These are phyloP conservation scores for Poeciliopsis presidionis DNA, from an alignment of 2,797 vertebrate genomes.

Conservation along the genomic window DNA sequence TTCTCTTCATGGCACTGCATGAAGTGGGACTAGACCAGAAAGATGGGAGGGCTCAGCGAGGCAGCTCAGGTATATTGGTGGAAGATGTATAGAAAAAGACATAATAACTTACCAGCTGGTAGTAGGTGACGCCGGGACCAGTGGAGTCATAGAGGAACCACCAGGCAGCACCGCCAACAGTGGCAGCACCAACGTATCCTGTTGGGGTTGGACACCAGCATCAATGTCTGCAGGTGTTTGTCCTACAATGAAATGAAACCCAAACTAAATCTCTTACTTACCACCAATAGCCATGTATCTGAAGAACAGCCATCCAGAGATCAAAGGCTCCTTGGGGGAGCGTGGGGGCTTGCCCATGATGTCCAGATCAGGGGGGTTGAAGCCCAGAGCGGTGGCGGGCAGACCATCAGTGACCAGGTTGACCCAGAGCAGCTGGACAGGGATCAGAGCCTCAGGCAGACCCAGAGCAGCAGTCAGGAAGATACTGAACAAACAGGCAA, in stretches of 20 bases:
- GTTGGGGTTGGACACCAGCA: conserved; percentile 1
- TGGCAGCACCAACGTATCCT: conserved; percentile 98
- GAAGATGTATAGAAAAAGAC: background rate
- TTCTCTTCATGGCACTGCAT: conserved; percentile 90
- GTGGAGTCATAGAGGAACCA: conserved; percentile 94
- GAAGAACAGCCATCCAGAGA: conserved; percentile 96
- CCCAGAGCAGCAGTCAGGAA: conserved; percentile 93
- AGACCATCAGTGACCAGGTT: conserved; percentile 93
- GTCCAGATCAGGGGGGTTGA: conserved; percentile 94
- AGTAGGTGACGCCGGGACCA: conserved; percentile 86
- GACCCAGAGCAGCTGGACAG: conserved; percentile 93
- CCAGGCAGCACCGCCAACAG: conserved; percentile 95
- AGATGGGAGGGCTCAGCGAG: conserved; percentile 2
- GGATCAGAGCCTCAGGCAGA: conserved; percentile 92
- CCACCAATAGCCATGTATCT: conserved; percentile 92
- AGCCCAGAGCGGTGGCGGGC: conserved; percentile 92
- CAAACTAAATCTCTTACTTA: conserved; percentile 73
- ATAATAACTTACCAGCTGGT: conserved; percentile 88
- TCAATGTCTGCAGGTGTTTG: conserved; percentile 9
- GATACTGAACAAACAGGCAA: conserved; percentile 85
- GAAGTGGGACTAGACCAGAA: conserved; percentile 85
- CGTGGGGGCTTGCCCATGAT: conserved; percentile 93
- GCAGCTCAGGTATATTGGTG: background rate
- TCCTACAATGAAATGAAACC: conserved; percentile 4
- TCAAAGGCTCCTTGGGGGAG: conserved; percentile 91